These are phyloP conservation scores for Irena cyanogastra DNA, from an alignment of 2,113 vertebrate genomes.

Conservation along the genomic window DNA sequence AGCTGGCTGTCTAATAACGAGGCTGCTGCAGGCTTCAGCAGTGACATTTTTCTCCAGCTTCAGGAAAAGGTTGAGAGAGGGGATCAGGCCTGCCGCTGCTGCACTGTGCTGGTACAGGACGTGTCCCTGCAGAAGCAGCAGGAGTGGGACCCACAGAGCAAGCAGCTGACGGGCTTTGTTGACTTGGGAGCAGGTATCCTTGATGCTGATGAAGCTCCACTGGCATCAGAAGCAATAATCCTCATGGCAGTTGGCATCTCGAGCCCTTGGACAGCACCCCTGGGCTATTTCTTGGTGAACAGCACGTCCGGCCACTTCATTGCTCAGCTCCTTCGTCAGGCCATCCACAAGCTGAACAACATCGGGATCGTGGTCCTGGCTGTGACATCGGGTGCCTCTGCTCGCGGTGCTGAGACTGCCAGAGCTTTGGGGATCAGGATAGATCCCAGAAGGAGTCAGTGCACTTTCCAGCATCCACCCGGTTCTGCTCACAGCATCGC, in stretches of 20 bases:
- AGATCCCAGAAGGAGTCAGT: constrained; percentile 4
- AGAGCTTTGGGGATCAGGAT: constrained; percentile 51
- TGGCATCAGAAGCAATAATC: constrained; percentile 43
- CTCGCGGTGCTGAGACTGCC: neutral
- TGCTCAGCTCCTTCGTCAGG: constrained; percentile 62
- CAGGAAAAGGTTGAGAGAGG: constrained; percentile 46
- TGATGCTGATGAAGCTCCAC: constrained; percentile 42
- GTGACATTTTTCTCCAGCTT: constrained; percentile 46
- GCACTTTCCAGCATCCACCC: constrained; percentile 51
- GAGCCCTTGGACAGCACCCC: constrained; percentile 53
- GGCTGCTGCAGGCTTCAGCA: constrained; percentile 59
- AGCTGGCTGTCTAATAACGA: constrained; percentile 57
- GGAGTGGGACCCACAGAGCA: constrained; percentile 44
- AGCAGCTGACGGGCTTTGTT: constrained; percentile 15
- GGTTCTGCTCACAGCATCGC: constrained; percentile 27
- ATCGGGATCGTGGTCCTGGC: constrained; percentile 43
- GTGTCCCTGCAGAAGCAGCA: constrained; percentile 41
- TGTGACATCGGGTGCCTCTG: constrained; percentile 21
- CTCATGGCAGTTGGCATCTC: constrained; percentile 56
- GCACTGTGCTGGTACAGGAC: constrained; percentile 27
- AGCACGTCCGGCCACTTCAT: neutral
- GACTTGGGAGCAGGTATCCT: constrained; percentile 52
- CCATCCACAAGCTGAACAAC: constrained; percentile 55
- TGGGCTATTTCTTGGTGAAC: constrained; percentile 65
- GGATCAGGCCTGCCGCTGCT: constrained; percentile 22